These are phyloP conservation scores for Campopleginae sp. DNA, from an alignment of 2,888 invertebrate genomes.

Conservation along the genomic window DNA sequence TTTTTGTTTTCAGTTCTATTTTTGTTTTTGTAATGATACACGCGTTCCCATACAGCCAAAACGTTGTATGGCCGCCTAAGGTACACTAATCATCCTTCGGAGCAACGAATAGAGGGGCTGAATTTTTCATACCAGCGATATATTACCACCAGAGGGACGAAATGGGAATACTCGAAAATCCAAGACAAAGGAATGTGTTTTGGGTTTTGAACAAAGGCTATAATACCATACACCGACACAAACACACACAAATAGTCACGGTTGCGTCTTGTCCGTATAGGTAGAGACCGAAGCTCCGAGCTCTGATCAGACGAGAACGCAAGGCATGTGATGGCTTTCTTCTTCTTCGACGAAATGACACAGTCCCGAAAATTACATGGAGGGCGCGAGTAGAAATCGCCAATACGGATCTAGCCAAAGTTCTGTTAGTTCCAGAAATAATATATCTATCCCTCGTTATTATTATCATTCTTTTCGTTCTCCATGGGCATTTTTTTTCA, in stretches of 20 bases:
- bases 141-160: conserved; percentile 11
- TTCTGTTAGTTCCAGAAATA: conserved; percentile 46
- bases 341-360: conserved; percentile 77
- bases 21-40: conserved; percentile 41
- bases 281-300: neutral
- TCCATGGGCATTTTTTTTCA: neutral
- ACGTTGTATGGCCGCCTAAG: conserved; percentile 18
- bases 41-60: conserved; percentile 35
- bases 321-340: conserved; percentile 68
- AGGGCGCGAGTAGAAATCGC: conserved; percentile 39
- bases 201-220: conserved; percentile 42
- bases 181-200: conserved; percentile 38
- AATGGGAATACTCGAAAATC: conserved; percentile 21
- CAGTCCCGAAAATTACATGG: conserved; percentile 80
- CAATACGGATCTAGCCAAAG: conserved; percentile 31
- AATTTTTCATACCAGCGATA: conserved; percentile 26
- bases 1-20: conserved; percentile 24
- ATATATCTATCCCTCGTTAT: conserved; percentile 53
- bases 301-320: conserved; percentile 46
- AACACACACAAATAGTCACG: conserved; percentile 6
- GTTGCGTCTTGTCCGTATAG: neutral
- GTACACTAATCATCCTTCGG: conserved; percentile 41
- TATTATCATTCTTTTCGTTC: conserved; percentile 22
- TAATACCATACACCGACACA: neutral
- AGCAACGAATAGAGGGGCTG: conserved; percentile 20